Evolutionary conservation across 35 echinoderm and acorn worm genomes (phyloP).

Genomic region (Lytechinus pictus): DNA sequence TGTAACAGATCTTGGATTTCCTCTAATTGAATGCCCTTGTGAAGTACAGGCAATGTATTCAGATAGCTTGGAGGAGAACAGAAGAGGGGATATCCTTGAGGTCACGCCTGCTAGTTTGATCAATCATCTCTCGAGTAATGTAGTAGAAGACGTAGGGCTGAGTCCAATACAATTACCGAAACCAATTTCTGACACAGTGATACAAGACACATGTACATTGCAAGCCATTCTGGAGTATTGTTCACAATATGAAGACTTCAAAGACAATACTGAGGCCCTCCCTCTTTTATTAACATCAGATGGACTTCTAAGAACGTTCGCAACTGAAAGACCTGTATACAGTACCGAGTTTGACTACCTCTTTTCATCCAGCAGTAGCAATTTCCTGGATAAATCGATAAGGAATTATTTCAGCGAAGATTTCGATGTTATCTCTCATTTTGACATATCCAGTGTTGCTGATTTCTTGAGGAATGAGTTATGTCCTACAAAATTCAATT

Average conservation of each 20-base stretch:
- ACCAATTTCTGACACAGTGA: background rate
- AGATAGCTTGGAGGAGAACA: background rate
- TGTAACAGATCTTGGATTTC: constrained; percentile 5
- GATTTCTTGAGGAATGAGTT: background rate
- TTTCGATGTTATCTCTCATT: background rate
- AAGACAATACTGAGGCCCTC: background rate
- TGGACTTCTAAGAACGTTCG: background rate
- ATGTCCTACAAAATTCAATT: background rate
- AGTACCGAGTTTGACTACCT: background rate
- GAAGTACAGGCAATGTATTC: background rate
- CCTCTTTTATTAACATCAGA: background rate
- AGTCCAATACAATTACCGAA: background rate
- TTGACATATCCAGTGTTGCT: background rate
- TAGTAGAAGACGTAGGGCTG: background rate
- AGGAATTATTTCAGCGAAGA: background rate
- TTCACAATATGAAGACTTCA: background rate
- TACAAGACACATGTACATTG: background rate
- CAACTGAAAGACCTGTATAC: background rate
- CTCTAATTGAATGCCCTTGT: background rate
- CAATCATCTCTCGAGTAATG: background rate
- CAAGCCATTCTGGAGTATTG: background rate
- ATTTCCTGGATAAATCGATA: background rate
- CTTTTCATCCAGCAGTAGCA: background rate
- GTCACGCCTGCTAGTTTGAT: background rate
- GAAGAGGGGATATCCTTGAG: background rate